Evolutionary conservation across 2,797 vertebrate genomes (phyloP).

Genomic region (Silurus aristotelis): DNA sequence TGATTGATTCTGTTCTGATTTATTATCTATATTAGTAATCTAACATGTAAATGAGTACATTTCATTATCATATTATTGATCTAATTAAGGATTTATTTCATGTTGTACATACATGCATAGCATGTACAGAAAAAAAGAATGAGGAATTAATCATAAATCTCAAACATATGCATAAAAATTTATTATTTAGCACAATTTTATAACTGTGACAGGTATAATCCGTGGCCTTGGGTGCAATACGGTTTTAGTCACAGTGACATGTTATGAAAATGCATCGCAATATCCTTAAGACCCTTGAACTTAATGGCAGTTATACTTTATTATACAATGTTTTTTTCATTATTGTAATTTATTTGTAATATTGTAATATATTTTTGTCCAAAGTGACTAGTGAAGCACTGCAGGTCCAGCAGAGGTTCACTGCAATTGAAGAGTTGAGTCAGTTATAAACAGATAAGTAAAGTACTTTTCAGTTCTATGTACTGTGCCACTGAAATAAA

Average conservation of each 20-base stretch:
- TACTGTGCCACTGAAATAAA: neutral
- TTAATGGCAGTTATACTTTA: neutral
- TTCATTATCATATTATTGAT: neutral
- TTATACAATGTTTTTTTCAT: neutral
- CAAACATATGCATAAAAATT: neutral
- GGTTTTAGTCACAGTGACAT: neutral
- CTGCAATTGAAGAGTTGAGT: neutral
- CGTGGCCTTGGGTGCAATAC: neutral
- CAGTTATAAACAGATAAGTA: neutral
- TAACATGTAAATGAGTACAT: neutral
- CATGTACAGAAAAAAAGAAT: too few species aligned
- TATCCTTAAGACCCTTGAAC: neutral
- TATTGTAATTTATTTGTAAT: too few species aligned
- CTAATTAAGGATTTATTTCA: too few species aligned
- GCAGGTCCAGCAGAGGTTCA: too few species aligned
- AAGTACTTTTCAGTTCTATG: neutral
- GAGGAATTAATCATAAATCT: neutral
- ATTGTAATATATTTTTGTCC: neutral
- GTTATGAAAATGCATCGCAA: conserved; percentile 3
- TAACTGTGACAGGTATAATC: neutral
- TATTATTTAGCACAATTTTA: neutral
- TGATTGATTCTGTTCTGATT: neutral
- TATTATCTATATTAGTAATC: neutral
- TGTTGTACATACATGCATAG: too few species aligned
- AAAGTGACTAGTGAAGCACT: neutral